Percentiles rank a stretch among this genome's conserved stretches.
These are phyloP conservation scores for Oedothorax gibbosus DNA, from an alignment of 1,140 invertebrate genomes.

Conservation along the genomic window DNA sequence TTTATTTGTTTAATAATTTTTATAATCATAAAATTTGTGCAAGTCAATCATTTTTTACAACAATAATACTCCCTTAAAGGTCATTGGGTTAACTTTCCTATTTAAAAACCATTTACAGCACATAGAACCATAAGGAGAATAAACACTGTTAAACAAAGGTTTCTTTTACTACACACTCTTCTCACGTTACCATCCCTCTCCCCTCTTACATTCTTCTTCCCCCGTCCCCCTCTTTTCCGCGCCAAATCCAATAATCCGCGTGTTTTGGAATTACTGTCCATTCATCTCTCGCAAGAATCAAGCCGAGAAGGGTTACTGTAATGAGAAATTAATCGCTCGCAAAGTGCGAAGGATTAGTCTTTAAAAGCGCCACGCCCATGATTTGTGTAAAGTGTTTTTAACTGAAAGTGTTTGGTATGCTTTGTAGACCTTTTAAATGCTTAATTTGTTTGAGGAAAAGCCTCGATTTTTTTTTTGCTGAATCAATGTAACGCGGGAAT, in stretches of 20 bases:
- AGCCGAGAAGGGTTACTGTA: slow-evolving; percentile 55
- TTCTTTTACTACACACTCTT: not conserved
- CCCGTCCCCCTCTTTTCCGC: not conserved
- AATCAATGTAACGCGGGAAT: no score
- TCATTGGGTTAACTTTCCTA: no score
- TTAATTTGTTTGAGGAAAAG: no score
- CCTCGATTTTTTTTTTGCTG: no score
- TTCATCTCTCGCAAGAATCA: slow-evolving; percentile 39
- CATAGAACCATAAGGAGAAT: not conserved
- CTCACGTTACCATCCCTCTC: slow-evolving; percentile 2
- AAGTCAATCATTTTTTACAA: no score
- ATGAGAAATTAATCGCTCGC: slow-evolving; percentile 52
- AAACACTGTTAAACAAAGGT: not conserved
- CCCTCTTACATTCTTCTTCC: slow-evolving; percentile 3
- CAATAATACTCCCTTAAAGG: no score
- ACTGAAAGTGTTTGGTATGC: no score
- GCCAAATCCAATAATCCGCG: slow-evolving; percentile 61
- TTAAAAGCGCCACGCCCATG: not conserved
- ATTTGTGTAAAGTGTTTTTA: no score
- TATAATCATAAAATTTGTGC: no score
- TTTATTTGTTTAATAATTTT: no score
- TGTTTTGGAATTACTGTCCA: slow-evolving; percentile 61
- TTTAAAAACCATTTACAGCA: no score
- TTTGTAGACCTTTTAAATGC: no score
- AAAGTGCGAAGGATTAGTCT: slow-evolving; percentile 19